Percentiles rank a stretch among this genome's conserved stretches.
These are phyloP conservation scores for Drosophila kepulauana DNA, from an alignment of 1,140 invertebrate genomes.

Conservation along the genomic window DNA sequence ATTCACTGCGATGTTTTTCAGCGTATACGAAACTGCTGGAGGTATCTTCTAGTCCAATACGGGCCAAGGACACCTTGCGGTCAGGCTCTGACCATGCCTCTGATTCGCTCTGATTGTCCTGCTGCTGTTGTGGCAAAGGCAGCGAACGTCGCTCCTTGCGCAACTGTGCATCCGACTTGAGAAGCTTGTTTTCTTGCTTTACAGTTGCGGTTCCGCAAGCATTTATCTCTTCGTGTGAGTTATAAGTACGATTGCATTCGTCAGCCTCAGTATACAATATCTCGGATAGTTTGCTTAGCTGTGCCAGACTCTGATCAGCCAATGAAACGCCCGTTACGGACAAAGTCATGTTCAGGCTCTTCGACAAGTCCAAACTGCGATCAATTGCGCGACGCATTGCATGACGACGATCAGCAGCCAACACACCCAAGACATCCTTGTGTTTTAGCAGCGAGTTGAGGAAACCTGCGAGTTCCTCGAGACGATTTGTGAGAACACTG, in stretches of 20 bases:
- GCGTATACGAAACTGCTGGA: slow-evolving; percentile 52
- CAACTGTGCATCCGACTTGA: slow-evolving; percentile 85
- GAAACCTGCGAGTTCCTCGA: slow-evolving; percentile 90
- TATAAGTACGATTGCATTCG: slow-evolving; percentile 68
- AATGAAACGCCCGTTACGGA: slow-evolving; percentile 70
- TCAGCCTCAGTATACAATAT: slow-evolving; percentile 75
- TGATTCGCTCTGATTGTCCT: slow-evolving; percentile 89
- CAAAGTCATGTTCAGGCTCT: slow-evolving; percentile 85
- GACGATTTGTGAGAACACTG: slow-evolving; percentile 87
- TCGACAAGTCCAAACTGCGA: slow-evolving; percentile 87
- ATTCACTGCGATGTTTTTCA: slow-evolving; percentile 63
- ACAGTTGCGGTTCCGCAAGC: slow-evolving; percentile 52
- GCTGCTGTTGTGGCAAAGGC: slow-evolving; percentile 60
- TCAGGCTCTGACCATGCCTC: slow-evolving; percentile 95
- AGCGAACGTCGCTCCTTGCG: slow-evolving; percentile 68
- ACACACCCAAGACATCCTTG: slow-evolving; percentile 86
- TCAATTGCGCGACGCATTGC: slow-evolving; percentile 86
- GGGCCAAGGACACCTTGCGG: slow-evolving; percentile 90
- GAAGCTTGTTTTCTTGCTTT: slow-evolving; percentile 84
- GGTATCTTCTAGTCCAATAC: slow-evolving; percentile 88
- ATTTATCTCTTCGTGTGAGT: slow-evolving; percentile 78
- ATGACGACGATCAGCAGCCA: slow-evolving; percentile 85
- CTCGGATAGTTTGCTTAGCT: slow-evolving; percentile 85
- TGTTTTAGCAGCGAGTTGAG: slow-evolving; percentile 89
- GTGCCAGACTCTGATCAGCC: slow-evolving; percentile 80